Conservation (phyloP, 2,888 invertebrate genomes). For the Pelosia muscerda region DNA sequence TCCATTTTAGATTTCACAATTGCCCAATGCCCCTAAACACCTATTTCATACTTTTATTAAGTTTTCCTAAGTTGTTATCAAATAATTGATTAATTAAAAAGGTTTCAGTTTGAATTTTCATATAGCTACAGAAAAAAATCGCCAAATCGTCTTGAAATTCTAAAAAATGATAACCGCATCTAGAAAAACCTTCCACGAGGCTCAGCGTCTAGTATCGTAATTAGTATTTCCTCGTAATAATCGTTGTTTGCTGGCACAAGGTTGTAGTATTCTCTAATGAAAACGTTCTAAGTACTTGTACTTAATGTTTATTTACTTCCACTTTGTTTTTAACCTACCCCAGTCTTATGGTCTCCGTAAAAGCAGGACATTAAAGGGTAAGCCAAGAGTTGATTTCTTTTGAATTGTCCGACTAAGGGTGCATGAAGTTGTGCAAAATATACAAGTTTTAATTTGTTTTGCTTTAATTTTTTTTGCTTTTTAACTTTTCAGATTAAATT, state of each 20-base stretch:
- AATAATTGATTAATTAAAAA: not conserved
- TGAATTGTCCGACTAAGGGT: conserved; percentile 54
- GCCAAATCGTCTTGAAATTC: not conserved
- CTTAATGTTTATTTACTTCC: conserved; percentile 82
- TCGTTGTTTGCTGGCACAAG: conserved; percentile 70
- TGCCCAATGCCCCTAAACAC: not conserved
- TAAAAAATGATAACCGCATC: not conserved
- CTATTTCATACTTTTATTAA: not conserved
- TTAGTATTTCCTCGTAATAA: conserved; percentile 81
- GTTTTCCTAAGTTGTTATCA: not conserved
- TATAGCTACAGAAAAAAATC: not conserved
- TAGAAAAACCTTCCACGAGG: conserved; percentile 25
- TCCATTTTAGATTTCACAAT: not conserved
- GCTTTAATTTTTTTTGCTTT: conserved; percentile 37
- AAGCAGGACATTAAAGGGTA: conserved; percentile 59
- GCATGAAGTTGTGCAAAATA: conserved; percentile 47
- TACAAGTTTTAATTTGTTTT: conserved; percentile 40
- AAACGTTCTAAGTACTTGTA: conserved; percentile 80
- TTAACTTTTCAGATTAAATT: conserved; percentile 1
- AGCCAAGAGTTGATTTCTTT: conserved; percentile 65
- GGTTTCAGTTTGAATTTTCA: not conserved
- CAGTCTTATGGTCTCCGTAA: conserved; percentile 65
- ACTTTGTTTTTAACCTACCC: conserved; percentile 74
- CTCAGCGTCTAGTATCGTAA: conserved; percentile 57
- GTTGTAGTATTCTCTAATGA: conserved; percentile 84